A percentile compares a stretch with the other conserved stretches of the same genome.
Evolutionary conservation across 2,113 vertebrate species (phyloP).

Genomic region (Arizona elegans): DNA sequence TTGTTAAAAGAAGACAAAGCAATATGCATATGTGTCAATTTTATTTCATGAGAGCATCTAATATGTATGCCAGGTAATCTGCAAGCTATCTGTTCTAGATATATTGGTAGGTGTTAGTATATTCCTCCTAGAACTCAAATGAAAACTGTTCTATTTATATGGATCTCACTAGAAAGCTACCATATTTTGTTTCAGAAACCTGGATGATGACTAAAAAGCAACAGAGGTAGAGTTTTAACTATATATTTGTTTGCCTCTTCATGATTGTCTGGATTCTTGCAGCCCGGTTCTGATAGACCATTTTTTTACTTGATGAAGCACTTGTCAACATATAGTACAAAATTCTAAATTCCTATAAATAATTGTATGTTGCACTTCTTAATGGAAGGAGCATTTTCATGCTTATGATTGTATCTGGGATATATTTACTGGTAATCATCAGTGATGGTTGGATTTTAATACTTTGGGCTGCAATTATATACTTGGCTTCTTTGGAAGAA

Average conservation of each 20-base stretch:
- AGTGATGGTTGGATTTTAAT: slow-evolving; percentile 35
- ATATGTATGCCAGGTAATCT: neutral
- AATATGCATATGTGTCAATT: neutral
- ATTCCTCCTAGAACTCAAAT: neutral
- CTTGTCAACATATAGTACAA: slow-evolving; percentile 42
- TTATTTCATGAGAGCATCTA: neutral
- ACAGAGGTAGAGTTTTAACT: neutral
- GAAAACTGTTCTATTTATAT: slow-evolving; percentile 40
- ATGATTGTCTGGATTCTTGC: neutral
- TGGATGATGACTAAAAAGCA: neutral
- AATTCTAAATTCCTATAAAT: slow-evolving; percentile 57
- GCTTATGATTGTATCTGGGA: slow-evolving; percentile 46
- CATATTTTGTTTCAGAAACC: neutral
- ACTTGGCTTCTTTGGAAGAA: no score
- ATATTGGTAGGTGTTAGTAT: neutral
- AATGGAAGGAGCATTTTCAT: slow-evolving; percentile 56
- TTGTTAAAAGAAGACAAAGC: neutral
- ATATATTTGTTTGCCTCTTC: neutral
- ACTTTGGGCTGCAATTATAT: slow-evolving; percentile 13
- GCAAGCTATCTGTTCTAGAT: neutral
- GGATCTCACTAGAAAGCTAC: slow-evolving; percentile 7
- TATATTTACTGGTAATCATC: slow-evolving; percentile 42
- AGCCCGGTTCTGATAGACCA: neutral
- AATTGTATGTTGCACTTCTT: slow-evolving; percentile 50
- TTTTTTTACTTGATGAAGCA: slow-evolving; percentile 37